A percentile compares a stretch with the other conserved stretches of the same genome.
These are phyloP conservation scores for Metacarcinus magister DNA, from an alignment of 2,888 invertebrate species.

Conservation along the genomic window DNA sequence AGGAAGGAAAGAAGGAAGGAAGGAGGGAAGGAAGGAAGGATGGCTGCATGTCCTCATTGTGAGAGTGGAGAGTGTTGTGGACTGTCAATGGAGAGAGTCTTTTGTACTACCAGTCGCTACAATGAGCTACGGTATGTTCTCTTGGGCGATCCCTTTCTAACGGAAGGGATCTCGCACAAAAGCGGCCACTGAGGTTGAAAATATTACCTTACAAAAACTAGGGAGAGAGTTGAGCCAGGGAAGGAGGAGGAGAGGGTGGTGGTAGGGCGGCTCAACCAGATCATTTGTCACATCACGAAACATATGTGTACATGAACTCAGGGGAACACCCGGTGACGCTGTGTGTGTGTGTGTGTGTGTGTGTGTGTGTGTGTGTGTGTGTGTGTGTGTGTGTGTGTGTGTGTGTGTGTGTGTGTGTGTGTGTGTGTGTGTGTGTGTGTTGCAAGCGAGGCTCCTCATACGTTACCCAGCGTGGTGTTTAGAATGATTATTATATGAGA, in stretches of 20 bases:
- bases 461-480: neutral
- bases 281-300: neutral
- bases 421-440: neutral
- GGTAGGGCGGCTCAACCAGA: neutral
- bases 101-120: constrained; percentile 58
- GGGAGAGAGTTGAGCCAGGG: neutral
- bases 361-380: neutral
- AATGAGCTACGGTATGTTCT: constrained; percentile 53
- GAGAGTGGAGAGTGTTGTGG: neutral
- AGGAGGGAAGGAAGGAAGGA: neutral
- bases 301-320: neutral
- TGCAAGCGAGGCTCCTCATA: neutral
- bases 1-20: too few species aligned
- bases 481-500: neutral
- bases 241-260: neutral
- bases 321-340: neutral
- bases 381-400: neutral
- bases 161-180: constrained; percentile 27
- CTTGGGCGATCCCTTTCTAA: constrained; percentile 52
- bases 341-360: neutral
- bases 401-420: neutral
- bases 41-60: neutral
- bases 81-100: constrained; percentile 18
- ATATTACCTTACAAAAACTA: constrained; percentile 37
- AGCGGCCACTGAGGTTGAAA: neutral